Percentiles rank a stretch among this genome's conserved stretches.
Conservation (phyloP, 2,113 vertebrate species). For the Rattus norvegicus region DNA sequence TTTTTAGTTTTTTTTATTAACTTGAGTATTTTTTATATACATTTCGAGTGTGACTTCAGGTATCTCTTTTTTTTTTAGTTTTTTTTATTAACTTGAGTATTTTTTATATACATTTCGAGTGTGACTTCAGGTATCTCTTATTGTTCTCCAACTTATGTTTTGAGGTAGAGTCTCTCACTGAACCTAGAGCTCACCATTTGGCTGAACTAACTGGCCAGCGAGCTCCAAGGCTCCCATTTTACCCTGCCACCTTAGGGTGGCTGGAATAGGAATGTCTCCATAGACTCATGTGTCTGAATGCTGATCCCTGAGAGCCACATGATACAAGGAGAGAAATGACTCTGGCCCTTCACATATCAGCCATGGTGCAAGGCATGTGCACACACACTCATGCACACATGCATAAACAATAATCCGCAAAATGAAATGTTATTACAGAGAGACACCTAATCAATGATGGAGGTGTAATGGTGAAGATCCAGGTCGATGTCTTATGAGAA, state of each 20-base stretch:
- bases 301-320: neutral
- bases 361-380: too few species aligned
- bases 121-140: neutral
- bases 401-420: neutral
- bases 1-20: too few species aligned
- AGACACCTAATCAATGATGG: neutral
- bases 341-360: neutral
- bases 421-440: constrained; percentile 3
- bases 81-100: too few species aligned
- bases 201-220: neutral
- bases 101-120: too few species aligned
- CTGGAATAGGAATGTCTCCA: too few species aligned
- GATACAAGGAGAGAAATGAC: neutral
- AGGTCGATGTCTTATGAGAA: neutral
- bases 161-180: neutral
- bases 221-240: neutral
- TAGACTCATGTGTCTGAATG: neutral
- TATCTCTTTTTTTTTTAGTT: too few species aligned
- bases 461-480: neutral
- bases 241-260: neutral
- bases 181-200: neutral
- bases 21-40: too few species aligned
- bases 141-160: neutral
- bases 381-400: neutral
- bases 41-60: too few species aligned